These are phyloP conservation scores for Podarcis siculus DNA, from an alignment of 2,797 vertebrate species.

Conservation along the genomic window DNA sequence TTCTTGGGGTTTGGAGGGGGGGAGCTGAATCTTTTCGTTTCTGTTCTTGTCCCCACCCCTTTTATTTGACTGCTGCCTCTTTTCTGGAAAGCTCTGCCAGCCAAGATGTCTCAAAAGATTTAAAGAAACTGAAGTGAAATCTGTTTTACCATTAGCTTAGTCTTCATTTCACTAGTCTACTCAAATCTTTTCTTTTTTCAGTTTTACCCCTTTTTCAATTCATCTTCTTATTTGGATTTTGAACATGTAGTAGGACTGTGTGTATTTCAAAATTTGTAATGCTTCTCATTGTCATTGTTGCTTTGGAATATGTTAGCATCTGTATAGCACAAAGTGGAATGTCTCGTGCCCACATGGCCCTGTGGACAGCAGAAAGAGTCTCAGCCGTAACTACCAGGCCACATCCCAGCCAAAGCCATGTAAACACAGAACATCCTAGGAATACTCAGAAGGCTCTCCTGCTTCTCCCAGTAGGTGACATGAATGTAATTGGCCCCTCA, in stretches of 20 bases:
- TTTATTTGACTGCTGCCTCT: not conserved
- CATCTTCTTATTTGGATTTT: not conserved
- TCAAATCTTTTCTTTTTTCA: not conserved
- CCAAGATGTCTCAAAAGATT: not conserved
- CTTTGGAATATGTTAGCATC: not conserved
- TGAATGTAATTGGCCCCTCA: not conserved
- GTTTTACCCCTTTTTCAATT: not conserved
- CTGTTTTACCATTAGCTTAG: not conserved
- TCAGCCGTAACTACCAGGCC: not conserved
- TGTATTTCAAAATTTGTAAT: not conserved
- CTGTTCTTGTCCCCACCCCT: not conserved
- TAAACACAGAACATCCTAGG: not conserved
- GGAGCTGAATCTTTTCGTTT: not conserved
- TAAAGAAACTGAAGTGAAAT: not conserved
- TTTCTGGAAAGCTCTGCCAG: not conserved
- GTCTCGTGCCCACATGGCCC: not conserved
- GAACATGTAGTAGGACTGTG: not conserved
- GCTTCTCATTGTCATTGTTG: not conserved
- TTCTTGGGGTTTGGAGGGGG: not conserved
- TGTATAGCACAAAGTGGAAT: not conserved
- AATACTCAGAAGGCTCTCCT: not conserved
- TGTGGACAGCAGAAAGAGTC: not conserved
- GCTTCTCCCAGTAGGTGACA: not conserved
- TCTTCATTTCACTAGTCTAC: not conserved
- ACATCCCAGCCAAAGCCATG: not conserved